These are phyloP conservation scores for Gambusia yucatana DNA, from an alignment of 2,797 vertebrate species.

Conservation along the genomic window DNA sequence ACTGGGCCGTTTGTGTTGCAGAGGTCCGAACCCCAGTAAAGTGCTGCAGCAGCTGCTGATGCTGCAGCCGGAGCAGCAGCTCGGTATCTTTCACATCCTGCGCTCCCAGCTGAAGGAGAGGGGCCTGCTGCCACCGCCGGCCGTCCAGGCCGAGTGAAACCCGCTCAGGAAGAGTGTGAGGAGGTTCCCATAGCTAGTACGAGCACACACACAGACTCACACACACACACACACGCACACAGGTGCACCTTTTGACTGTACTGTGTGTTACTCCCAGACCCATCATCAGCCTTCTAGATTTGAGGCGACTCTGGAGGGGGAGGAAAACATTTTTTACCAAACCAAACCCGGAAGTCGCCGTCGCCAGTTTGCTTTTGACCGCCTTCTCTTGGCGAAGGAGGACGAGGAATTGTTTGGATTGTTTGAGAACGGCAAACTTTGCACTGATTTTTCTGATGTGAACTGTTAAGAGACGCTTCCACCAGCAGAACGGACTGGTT, in stretches of 20 bases:
- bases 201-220: slow-evolving; percentile 27
- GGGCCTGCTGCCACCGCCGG: slow-evolving; percentile 85
- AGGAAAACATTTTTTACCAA: slow-evolving; percentile 7
- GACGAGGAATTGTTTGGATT: slow-evolving; percentile 5
- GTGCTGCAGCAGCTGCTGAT: slow-evolving; percentile 93
- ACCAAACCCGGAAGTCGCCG: not conserved
- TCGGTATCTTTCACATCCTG: slow-evolving; percentile 91
- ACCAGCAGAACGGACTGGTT: slow-evolving; percentile 57
- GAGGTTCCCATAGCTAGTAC: slow-evolving; percentile 24
- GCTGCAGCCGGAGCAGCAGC: slow-evolving; percentile 93
- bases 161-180: slow-evolving; percentile 9
- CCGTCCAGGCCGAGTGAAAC: slow-evolving; percentile 70
- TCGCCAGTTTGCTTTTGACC: slow-evolving; percentile 37
- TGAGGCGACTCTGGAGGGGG: slow-evolving; percentile 28
- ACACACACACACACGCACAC: not conserved
- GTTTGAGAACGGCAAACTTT: slow-evolving; percentile 41
- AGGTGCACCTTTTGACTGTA: not conserved
- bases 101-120: slow-evolving; percentile 88
- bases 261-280: slow-evolving; percentile 30
- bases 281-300: slow-evolving; percentile 26
- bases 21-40: slow-evolving; percentile 96
- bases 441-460: slow-evolving; percentile 60
- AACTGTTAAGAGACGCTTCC: slow-evolving; percentile 30
- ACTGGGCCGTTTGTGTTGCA: slow-evolving; percentile 49
- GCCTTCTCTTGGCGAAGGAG: not conserved